Evolutionary conservation across 2,113 vertebrate genomes (phyloP).

Genomic region (Nothocercus nigrocapillus): DNA sequence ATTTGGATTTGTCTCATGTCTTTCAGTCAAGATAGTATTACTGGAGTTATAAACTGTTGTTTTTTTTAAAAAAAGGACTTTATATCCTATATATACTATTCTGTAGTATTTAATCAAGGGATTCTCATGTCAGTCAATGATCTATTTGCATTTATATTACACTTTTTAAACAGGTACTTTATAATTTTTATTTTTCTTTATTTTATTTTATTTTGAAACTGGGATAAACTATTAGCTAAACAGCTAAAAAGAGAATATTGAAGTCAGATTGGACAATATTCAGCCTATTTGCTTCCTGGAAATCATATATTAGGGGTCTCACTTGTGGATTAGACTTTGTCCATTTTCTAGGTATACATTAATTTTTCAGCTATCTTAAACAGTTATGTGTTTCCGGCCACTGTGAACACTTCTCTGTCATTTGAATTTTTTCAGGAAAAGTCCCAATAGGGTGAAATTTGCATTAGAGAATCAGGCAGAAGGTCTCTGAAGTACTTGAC

Average conservation of each 20-base stretch:
- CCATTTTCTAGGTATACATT: not conserved
- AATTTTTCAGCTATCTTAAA: not conserved
- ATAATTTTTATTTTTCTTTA: not conserved
- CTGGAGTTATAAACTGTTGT: not conserved
- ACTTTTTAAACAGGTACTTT: not conserved
- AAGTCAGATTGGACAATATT: not conserved
- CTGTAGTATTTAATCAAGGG: conserved; percentile 31
- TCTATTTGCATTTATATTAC: conserved; percentile 53
- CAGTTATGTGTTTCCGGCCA: not conserved
- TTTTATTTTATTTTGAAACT: not conserved
- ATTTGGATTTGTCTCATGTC: conserved; percentile 13
- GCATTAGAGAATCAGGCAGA: too few relatives aligned
- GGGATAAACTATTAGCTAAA: not conserved
- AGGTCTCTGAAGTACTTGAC: not conserved
- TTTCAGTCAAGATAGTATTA: conserved; percentile 11
- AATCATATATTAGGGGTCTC: not conserved
- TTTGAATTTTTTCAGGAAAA: not conserved
- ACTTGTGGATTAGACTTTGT: accelerated
- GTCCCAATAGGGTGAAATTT: not conserved
- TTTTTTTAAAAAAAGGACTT: not conserved
- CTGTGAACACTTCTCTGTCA: not conserved
- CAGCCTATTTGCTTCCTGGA: not conserved
- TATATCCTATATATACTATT: not conserved
- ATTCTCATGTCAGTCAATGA: not conserved
- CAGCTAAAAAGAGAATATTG: not conserved